phyloP scores from a whole-genome alignment of 2,797 vertebrate genomes.

The Melanogrammus aeglefinus region DNA sequence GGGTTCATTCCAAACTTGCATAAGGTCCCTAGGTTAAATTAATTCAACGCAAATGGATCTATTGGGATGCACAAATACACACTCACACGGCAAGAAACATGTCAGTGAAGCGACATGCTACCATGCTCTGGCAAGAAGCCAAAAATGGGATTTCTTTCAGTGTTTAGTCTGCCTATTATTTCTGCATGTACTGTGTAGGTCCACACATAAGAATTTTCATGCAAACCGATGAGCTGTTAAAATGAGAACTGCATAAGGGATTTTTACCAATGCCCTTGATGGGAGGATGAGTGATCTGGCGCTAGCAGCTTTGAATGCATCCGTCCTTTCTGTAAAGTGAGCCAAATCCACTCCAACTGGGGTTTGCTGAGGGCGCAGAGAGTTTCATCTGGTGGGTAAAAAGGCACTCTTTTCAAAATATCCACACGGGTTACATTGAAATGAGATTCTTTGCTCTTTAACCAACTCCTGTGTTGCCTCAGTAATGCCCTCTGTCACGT shows the following conservation, averaged over 20 bases:
- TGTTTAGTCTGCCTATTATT: not conserved
- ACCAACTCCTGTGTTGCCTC: constrained; percentile 13
- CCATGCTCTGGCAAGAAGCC: not conserved
- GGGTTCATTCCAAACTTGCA: not conserved
- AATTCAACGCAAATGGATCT: not conserved
- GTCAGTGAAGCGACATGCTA: not conserved
- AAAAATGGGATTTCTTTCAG: not conserved
- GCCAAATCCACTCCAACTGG: constrained; percentile 32
- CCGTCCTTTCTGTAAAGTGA: constrained; percentile 40
- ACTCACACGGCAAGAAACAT: not conserved
- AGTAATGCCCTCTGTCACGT: constrained; percentile 23
- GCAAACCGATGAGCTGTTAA: constrained; percentile 22
- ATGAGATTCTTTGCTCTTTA: constrained; percentile 35
- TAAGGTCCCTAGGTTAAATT: not conserved
- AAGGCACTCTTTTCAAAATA: constrained; percentile 31
- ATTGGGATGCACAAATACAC: not conserved
- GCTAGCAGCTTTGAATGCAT: constrained; percentile 37
- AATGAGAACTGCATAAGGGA: constrained; percentile 28
- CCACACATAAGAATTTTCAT: constrained; percentile 4
- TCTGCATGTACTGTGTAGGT: not conserved
- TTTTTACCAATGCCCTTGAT: constrained; percentile 36
- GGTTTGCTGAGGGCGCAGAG: constrained; percentile 19
- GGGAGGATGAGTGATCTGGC: constrained; percentile 44
- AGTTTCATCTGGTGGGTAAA: constrained; percentile 46
- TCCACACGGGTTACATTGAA: constrained; percentile 45